Evolutionary conservation across 2,888 invertebrate genomes (phyloP), one percentile per base, ranked within the genome.

Genomic region (Serrognathus titanus): DNA sequence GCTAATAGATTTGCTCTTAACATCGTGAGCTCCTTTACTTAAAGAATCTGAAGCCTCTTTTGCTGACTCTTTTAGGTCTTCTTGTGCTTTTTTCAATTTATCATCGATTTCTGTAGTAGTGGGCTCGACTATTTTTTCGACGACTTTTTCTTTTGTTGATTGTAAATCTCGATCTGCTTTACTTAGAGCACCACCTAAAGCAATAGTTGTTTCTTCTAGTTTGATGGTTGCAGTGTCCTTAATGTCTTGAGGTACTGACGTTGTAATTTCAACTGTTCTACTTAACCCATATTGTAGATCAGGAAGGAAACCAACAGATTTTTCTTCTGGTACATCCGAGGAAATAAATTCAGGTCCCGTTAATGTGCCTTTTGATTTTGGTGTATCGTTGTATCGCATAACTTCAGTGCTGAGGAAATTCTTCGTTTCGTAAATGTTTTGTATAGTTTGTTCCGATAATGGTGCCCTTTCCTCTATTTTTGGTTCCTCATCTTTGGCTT

Each of bases 381-480:
- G 40, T 8, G 12, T 40, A 48, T 67, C 65, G 39, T 62, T 61
- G 16, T 63, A 62, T 45, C 62, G 55, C 43, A 24, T 48, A 16
- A 66, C 60, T 61, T 68, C 68, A 20, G 60, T 59, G 45, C 62
- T 58, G 20, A 68, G 41, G 53, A 68, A 68, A 16, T 53, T 53
- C 43, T 49, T 59, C 1, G 63, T 63, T 8, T 63, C 60, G 7
- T 60, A 52, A 41, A 65, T 61, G 16, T 54, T 49, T 24, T 57
- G 50, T 11, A 54, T 24, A 12, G 51, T 31, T 47, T 58, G 51
- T 31, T 53, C 53, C 12, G 60, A 60, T 16, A 57, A 20, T 36
- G 31, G 41, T 8, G 40, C 45, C 20, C 53, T 51, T n/a, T 41
- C 41, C 36, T 53, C 56, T 9, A 24, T 9, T 50, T 58, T 49